phyloP scores from a whole-genome alignment of 2,113 vertebrate genomes.

The Cottus gobio region DNA sequence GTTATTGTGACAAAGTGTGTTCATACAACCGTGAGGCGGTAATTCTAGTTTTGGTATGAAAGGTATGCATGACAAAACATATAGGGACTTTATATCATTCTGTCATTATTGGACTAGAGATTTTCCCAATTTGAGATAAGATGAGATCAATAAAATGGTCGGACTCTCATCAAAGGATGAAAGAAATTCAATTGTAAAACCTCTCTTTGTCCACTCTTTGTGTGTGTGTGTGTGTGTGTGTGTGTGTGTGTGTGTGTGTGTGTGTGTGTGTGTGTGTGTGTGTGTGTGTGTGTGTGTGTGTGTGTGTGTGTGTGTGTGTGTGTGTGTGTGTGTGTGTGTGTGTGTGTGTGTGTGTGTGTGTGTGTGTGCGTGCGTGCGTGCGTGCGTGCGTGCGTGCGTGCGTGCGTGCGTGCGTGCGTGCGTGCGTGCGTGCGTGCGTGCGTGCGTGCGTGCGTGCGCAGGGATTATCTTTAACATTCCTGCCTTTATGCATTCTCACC shows the following conservation, averaged over 20 bases:
- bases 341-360: conserved; percentile 8
- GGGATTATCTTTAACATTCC: conserved; percentile 37
- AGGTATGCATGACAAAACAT: not conserved
- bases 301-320: conserved; percentile 2
- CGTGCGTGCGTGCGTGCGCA: not conserved
- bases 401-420: too few relatives aligned
- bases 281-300: too few relatives aligned
- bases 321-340: not conserved
- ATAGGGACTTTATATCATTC: not conserved
- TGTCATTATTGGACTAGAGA: conserved; percentile 2
- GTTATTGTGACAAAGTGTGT: not conserved
- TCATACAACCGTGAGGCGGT: not conserved
- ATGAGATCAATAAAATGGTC: conserved; percentile 39
- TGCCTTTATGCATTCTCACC: conserved; percentile 12
- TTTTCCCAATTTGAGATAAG: conserved; percentile 44
- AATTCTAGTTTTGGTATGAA: not conserved
- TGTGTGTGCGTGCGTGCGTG: not conserved
- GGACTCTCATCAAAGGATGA: conserved; percentile 35
- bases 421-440: too few relatives aligned
- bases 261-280: too few relatives aligned
- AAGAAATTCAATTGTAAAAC: conserved; percentile 49
- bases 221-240: too few relatives aligned
- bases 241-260: too few relatives aligned
- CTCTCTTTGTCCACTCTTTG: not conserved
- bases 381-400: not conserved